Percentiles rank a stretch among this genome's conserved stretches.
Conservation (phyloP, 2,797 vertebrate genomes). For the Macrochelys suwanniensis region DNA sequence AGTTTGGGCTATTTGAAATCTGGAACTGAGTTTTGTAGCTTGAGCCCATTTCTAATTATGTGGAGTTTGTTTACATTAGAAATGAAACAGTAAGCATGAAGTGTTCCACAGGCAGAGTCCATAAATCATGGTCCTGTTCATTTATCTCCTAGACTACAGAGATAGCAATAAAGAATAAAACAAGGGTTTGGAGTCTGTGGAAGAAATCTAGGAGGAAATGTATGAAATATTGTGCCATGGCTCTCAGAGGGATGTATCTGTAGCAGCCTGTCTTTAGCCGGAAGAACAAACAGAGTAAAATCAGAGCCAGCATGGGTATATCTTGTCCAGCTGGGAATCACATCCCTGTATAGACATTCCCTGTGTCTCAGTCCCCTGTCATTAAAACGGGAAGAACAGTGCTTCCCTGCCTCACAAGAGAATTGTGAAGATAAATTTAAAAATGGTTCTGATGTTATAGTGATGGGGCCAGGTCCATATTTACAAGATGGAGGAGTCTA, state of each 20-base stretch:
- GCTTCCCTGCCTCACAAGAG: background rate
- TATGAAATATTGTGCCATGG: constrained; percentile 13
- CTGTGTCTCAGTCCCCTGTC: background rate
- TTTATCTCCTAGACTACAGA: constrained; percentile 73
- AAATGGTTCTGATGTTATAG: background rate
- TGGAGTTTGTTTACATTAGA: constrained; percentile 43
- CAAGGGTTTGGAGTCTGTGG: constrained; percentile 39
- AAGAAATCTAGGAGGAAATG: constrained; percentile 49
- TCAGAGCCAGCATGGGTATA: background rate
- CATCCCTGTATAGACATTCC: background rate
- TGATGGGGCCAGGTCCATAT: background rate
- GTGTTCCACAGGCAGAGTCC: constrained; percentile 6
- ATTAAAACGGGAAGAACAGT: background rate
- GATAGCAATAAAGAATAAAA: constrained; percentile 71
- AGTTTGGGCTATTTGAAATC: background rate
- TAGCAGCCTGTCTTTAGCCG: constrained; percentile 30
- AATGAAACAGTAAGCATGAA: constrained; percentile 28
- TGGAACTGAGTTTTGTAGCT: constrained; percentile 15
- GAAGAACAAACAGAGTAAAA: constrained; percentile 36
- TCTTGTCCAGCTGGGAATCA: background rate
- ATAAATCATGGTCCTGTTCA: constrained; percentile 64
- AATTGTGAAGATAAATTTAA: background rate
- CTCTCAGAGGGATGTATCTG: constrained; percentile 2
- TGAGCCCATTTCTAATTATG: constrained; percentile 44
- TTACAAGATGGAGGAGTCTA: background rate